These are phyloP conservation scores for Rhinichthys klamathensis DNA, from an alignment of 2,113 vertebrate species.

Conservation along the genomic window DNA sequence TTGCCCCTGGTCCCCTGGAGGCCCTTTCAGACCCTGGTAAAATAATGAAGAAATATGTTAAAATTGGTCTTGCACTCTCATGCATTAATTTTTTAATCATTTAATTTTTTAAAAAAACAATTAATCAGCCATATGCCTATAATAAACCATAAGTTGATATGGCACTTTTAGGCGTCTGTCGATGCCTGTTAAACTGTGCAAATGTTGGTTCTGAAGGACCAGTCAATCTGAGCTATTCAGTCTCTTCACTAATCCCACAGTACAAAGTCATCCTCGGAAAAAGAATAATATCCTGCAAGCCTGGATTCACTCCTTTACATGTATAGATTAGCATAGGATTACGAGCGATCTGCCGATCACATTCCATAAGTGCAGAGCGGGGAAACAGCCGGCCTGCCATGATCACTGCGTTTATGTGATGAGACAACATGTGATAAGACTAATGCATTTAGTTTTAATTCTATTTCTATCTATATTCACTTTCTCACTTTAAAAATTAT, in stretches of 20 bases:
- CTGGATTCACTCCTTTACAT: constrained; percentile 69
- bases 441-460: too few relatives aligned
- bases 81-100: too few relatives aligned
- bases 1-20: constrained; percentile 67
- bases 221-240: constrained; percentile 47
- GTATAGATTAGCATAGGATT: constrained; percentile 69
- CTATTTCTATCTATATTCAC: too few relatives aligned
- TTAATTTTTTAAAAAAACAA: neutral
- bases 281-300: constrained; percentile 77
- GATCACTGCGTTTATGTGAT: neutral
- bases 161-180: neutral
- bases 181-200: neutral
- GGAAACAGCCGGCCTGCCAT: constrained; percentile 29
- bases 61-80: too few relatives aligned
- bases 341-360: constrained; percentile 75
- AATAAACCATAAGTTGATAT: neutral
- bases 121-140: neutral
- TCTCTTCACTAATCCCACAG: constrained; percentile 69
- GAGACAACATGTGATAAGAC: neutral
- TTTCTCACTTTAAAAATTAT: too few relatives aligned
- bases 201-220: neutral
- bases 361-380: constrained; percentile 78
- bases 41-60: constrained; percentile 22
- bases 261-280: constrained; percentile 72
- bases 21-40: constrained; percentile 66